Percentiles rank a stretch among this genome's conserved stretches.
Conservation (phyloP, 1,140 invertebrate genomes). For the Monomorium pharaonis region DNA sequence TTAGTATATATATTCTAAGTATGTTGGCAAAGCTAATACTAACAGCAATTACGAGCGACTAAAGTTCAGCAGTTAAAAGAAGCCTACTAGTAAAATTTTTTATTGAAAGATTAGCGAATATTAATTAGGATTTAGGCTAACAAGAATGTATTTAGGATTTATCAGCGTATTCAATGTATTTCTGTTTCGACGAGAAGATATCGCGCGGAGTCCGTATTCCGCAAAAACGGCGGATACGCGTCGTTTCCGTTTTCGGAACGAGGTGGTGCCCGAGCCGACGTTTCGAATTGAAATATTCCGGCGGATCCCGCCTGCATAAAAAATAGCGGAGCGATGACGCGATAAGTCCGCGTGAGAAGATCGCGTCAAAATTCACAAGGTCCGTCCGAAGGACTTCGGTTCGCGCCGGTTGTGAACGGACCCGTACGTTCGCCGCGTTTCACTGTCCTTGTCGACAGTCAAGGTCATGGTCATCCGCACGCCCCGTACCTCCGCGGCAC, state of each 20-base stretch:
- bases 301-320: neutral
- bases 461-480: constrained; percentile 76
- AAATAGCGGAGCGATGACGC: neutral
- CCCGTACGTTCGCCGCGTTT: constrained; percentile 62
- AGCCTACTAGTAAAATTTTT: neutral
- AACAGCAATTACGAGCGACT: neutral
- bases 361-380: constrained; percentile 23
- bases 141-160: neutral
- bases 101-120: neutral
- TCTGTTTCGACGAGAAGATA: neutral
- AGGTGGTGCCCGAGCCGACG: neutral
- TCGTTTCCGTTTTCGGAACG: constrained; percentile 20
- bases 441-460: constrained; percentile 74
- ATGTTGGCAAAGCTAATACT: neutral
- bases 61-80: neutral
- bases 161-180: neutral
- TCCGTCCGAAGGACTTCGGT: neutral
- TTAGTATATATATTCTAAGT: neutral
- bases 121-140: neutral
- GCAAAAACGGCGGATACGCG: neutral
- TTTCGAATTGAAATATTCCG: neutral
- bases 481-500: constrained; percentile 59
- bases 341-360: constrained; percentile 43
- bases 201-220: neutral
- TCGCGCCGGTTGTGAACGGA: constrained; percentile 58